Evolutionary conservation across 2,888 invertebrate genomes (phyloP).

Genomic region (Lasius fuliginosus): DNA sequence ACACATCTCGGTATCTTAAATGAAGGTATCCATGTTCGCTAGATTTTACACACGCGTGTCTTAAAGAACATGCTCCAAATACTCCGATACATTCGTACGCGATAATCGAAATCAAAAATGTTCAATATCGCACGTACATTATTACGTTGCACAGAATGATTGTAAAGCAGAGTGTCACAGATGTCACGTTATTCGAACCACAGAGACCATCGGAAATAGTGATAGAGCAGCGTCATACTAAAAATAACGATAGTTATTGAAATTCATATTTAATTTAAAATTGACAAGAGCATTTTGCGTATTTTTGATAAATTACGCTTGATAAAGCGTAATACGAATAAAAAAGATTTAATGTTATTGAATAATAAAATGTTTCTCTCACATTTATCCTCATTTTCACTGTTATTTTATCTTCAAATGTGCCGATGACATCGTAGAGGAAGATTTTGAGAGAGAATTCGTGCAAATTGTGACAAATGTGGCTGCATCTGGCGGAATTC

Average conservation of each 20-base stretch:
- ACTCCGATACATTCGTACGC: background rate
- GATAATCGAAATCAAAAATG: background rate
- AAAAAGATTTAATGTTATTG: background rate
- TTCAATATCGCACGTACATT: background rate
- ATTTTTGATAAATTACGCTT: background rate
- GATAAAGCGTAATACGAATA: background rate
- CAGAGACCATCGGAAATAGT: background rate
- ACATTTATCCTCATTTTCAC: background rate
- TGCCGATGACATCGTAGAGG: slow-evolving; percentile 14
- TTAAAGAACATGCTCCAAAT: background rate
- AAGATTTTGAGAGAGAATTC: slow-evolving; percentile 39
- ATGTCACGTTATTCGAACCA: slow-evolving; percentile 1
- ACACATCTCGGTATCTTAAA: slow-evolving; percentile 7
- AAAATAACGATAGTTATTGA: background rate
- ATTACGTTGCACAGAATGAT: background rate
- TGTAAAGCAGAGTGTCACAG: background rate
- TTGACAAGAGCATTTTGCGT: background rate
- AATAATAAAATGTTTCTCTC: slow-evolving; percentile 19
- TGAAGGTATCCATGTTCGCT: background rate
- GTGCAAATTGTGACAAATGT: slow-evolving; percentile 55
- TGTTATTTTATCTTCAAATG: slow-evolving; percentile 13
- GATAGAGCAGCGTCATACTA: background rate
- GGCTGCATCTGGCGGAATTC: slow-evolving; percentile 41
- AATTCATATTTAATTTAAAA: slow-evolving; percentile 1
- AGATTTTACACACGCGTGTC: background rate